Evolutionary conservation across 2,113 vertebrate genomes (phyloP).

Genomic region (Pelmatolapia mariae): DNA sequence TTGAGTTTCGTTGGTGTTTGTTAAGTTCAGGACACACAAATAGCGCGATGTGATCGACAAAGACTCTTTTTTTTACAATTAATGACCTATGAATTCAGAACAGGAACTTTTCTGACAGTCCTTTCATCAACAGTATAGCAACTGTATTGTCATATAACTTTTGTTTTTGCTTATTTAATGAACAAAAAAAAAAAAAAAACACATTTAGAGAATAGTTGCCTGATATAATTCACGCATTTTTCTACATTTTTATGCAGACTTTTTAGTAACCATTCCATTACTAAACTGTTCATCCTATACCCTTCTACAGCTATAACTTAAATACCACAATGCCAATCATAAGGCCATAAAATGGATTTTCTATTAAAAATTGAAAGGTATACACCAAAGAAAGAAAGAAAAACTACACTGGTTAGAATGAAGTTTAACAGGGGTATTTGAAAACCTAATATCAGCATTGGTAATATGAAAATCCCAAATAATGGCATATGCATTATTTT

Average conservation of each 20-base stretch:
- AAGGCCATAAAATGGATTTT: neutral
- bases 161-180: neutral
- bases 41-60: neutral
- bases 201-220: neutral
- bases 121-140: neutral
- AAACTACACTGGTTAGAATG: neutral
- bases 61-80: neutral
- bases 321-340: neutral
- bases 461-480: neutral
- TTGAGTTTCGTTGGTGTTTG: neutral
- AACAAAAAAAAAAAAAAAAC: neutral
- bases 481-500: neutral
- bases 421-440: neutral
- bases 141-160: neutral
- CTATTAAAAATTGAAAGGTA: neutral
- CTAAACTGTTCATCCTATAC: neutral
- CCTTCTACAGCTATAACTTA: neutral
- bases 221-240: neutral
- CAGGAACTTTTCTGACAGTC: neutral
- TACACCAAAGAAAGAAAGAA: neutral
- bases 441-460: neutral
- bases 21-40: neutral
- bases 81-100: neutral
- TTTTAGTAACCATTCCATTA: neutral
- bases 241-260: neutral